Base-by-base conservation (phyloP, 1,140 invertebrate genomes). In the Drosophila sucinea region DNA sequence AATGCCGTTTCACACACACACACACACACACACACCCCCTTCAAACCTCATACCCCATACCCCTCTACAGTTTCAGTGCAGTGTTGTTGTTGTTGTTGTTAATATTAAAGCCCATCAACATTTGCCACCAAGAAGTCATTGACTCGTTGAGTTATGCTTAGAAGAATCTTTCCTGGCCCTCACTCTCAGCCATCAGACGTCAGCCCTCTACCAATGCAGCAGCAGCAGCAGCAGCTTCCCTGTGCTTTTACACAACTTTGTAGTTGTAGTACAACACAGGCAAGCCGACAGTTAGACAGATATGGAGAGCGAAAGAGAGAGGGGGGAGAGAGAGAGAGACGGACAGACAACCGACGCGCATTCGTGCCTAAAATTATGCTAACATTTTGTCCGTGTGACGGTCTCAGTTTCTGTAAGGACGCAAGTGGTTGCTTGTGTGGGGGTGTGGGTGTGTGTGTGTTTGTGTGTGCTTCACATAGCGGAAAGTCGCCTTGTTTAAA, bases 61-160 rank as follows among this genome's bases (percentile, higher is more conserved):
- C 51, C 17, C 11, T 65, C 51, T 38, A 10, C 11, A 38, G 35
- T 35, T 35, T 8, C 3, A 25, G 32, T 17, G 8, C 10, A 27
- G 41, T 27, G 23, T 51, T 47, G 44, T 23, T 44, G 44, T 47
- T 51, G 70, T 70, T 90, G 89, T 82, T 91, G 90, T 84, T 87
- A 84, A 91, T 91, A 91, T 87, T 91, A 91, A 91, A 87, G 85
- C 90, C 89, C 89, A 91, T 90, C 90, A 91, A 82, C 82, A 58
- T 83, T 87, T 81, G 83, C 81, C 82, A 91, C 90, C 90, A 90
- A 91, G 86, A 91, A 91, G 90, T 91, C 90, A 91, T 91, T 91
- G 90, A 91, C 90, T 91, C 86, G 85, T 91, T 91, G 90, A 91
- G 90, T 90, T 91, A 91, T 91, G 83, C 82, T 83, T 79, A 87